These are phyloP conservation scores for Marronus borbonicus DNA, from an alignment of 2,888 invertebrate genomes.

Conservation along the genomic window DNA sequence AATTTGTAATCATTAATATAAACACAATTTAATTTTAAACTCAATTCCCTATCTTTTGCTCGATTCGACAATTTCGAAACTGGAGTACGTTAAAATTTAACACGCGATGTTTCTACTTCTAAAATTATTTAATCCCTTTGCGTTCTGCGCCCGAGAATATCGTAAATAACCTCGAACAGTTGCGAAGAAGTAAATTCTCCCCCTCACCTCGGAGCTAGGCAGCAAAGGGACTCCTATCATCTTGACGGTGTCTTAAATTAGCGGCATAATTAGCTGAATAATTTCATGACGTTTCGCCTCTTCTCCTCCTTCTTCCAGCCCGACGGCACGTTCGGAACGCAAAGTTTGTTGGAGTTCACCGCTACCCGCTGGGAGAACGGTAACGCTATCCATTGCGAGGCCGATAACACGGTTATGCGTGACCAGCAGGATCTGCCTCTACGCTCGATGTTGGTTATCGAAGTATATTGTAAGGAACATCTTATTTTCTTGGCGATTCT, in stretches of 20 bases:
- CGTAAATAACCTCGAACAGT: not conserved
- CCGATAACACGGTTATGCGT: slow-evolving; percentile 84
- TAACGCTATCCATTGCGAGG: slow-evolving; percentile 84
- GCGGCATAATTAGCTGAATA: slow-evolving; percentile 46
- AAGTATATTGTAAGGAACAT: slow-evolving; percentile 87
- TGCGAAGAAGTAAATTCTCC: slow-evolving; percentile 29
- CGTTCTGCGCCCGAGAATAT: not conserved
- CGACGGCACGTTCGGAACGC: slow-evolving; percentile 87
- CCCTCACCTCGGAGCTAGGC: too few relatives aligned
- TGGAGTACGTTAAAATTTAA: too few relatives aligned
- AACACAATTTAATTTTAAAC: too few relatives aligned
- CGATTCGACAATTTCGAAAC: too few relatives aligned
- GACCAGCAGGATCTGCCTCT: slow-evolving; percentile 83
- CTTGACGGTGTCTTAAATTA: slow-evolving; percentile 10
- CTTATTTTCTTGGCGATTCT: not conserved
- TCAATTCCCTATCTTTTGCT: too few relatives aligned
- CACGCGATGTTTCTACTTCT: too few relatives aligned
- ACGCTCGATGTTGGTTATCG: slow-evolving; percentile 79
- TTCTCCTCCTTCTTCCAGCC: slow-evolving; percentile 69
- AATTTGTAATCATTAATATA: too few relatives aligned
- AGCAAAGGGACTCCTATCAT: slow-evolving; percentile 34
- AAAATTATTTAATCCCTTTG: too few relatives aligned
- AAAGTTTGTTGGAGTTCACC: slow-evolving; percentile 84
- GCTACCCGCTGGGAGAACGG: slow-evolving; percentile 88
- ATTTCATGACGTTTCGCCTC: slow-evolving; percentile 16